Evolutionary conservation across 2,888 invertebrate genomes (phyloP).

Genomic region (Yponomeuta sedellus): DNA sequence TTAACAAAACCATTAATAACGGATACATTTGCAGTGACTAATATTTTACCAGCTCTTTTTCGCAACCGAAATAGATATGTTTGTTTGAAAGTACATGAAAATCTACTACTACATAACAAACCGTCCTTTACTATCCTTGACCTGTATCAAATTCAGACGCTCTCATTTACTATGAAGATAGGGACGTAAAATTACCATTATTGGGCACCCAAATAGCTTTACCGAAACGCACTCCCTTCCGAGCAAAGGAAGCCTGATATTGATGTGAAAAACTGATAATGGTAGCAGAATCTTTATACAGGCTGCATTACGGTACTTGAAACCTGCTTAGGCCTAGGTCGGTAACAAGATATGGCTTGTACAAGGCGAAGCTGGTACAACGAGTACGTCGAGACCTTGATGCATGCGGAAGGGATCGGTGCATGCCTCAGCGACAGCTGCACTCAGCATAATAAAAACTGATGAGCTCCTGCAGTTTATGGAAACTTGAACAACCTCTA

Average conservation of each 20-base stretch:
- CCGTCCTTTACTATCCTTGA: not conserved
- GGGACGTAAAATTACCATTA: not conserved
- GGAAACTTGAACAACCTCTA: conserved; percentile 26
- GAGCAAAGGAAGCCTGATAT: conserved; percentile 1
- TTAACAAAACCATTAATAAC: no score
- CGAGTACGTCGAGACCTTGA: conserved; percentile 28
- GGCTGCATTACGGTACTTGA: conserved; percentile 48
- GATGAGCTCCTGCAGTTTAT: conserved; percentile 37
- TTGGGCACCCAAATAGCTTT: not conserved
- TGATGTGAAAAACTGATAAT: not conserved
- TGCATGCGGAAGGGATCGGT: conserved; percentile 46
- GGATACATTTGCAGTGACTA: no score
- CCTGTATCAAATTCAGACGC: not conserved
- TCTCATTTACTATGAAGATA: not conserved
- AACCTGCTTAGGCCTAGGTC: conserved; percentile 31
- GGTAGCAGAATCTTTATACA: conserved; percentile 1
- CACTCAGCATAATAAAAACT: conserved; percentile 46
- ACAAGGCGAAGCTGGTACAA: conserved; percentile 1
- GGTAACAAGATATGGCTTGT: conserved; percentile 23
- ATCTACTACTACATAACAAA: no score
- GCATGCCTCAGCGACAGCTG: conserved; percentile 40
- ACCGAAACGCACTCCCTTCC: not conserved
- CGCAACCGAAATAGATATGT: no score
- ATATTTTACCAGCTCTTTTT: no score
- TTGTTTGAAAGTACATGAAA: no score